Evolutionary conservation across 2,888 invertebrate genomes (phyloP).

Genomic region (Drosophila hamatofila): DNA sequence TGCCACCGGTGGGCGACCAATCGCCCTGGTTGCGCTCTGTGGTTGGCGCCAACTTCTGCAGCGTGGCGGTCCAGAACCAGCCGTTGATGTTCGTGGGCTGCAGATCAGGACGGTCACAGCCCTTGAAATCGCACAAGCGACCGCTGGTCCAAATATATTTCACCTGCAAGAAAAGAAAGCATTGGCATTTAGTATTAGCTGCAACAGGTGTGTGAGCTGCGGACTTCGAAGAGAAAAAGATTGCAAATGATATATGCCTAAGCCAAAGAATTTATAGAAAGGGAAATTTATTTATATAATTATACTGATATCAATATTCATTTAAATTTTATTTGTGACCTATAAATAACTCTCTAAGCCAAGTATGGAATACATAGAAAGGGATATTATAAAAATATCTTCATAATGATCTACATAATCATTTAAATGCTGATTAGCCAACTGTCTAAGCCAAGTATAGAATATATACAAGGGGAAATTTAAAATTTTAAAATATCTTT

Average conservation of each 20-base stretch:
- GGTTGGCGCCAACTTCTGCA: conserved; percentile 93
- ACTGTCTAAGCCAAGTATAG: no score
- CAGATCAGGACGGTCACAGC: conserved; percentile 94
- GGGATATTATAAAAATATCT: no score
- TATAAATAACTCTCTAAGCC: not conserved
- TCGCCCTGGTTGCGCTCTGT: conserved; percentile 93
- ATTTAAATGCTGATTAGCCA: no score
- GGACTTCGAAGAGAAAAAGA: not conserved
- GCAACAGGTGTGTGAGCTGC: not conserved
- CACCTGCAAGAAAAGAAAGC: conserved; percentile 86
- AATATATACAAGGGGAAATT: not conserved
- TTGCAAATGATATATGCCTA: not conserved
- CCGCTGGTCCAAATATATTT: conserved; percentile 97
- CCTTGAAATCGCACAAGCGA: conserved; percentile 95
- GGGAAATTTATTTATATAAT: no score
- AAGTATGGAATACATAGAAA: not conserved
- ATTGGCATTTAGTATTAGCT: not conserved
- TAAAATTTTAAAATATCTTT: no score
- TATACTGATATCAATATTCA: no score
- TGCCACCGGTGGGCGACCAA: conserved; percentile 95
- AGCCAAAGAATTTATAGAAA: not conserved
- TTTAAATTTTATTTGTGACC: not conserved
- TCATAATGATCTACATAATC: no score
- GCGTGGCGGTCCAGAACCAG: conserved; percentile 96
- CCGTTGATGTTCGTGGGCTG: conserved; percentile 93